Evolutionary conservation across 2,113 vertebrate genomes (phyloP), one percentile per base, ranked within the genome.

Genomic region (Aspidoscelis tigris): DNA sequence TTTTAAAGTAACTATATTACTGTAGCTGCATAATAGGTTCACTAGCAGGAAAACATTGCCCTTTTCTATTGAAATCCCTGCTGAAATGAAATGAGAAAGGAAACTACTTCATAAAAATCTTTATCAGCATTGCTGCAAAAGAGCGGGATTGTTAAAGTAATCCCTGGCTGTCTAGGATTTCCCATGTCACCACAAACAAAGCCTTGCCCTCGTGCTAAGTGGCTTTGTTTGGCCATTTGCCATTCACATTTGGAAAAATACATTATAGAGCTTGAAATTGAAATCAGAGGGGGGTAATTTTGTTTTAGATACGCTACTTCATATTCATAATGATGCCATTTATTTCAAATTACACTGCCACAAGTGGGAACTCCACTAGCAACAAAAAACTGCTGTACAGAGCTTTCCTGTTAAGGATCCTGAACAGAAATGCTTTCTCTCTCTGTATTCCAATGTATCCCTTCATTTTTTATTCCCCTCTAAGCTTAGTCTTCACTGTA

Each of bases 1-100:
- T 14, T n/a, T 26, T 39, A 26, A 47, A 20, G 43, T 20, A 68
- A 22, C 22, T 44, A 8, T 20, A 47, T 2, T 5, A 74, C 85
- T 81, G 58, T 75, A 82, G 89, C 85, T 80, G 26, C 43, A 86
- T 26, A 86, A 44, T 88, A 89, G 5, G 22, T n/a, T 53, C 50
- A 76, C 12, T 33, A 14, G 33, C 2, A 26, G 26, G 9, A 78
- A 61, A 61, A 20, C 16, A 77, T 2, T 33, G 8, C 16, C 14
- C 26, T 16, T 55, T 61, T 77, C n/a, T 11, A 12, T 33, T 24
- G 74, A 14, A 55, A 76, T 26, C 3, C 3, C 24, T 18, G 7
- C 53, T 61, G 2, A 41, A 33, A 3, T 22, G n/a, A 77, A 77
- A 76, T 58, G 50, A 8, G 53, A 39, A 7, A 2, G 3, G 20